Evolutionary conservation across 2,113 vertebrate species (phyloP), one percentile per base, ranked within the genome.

Genomic region (Sialia sialis): DNA sequence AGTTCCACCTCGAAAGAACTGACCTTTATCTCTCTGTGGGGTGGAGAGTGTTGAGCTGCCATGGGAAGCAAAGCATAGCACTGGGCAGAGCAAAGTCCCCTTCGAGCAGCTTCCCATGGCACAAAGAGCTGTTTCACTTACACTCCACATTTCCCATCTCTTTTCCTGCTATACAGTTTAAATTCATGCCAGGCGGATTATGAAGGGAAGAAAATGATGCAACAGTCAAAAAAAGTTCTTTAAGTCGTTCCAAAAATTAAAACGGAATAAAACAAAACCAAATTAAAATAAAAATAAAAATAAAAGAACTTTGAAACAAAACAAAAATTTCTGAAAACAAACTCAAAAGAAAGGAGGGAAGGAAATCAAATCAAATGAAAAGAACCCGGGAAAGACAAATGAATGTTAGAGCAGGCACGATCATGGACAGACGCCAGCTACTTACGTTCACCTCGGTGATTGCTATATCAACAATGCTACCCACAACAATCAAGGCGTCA

Each of bases 381-480:
- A 85, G 69, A 97, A 96, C 91, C 52, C 85, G 95, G 96, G 97
- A 96, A 80, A 96, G 96, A 97, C 95, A 77, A 95, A 98, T 95
- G 97, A 94, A 95, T 97, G 96, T 97, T 97, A 98, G 97, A 98
- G 98, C 98, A 98, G 98, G 98, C 98, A 98, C 97, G 98, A 98
- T 98, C 98, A 98, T 97, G 98, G 98, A 98, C 97, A 98, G 98
- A 98, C 98, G 98, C 98, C 98, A 96, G 97, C 98, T 99, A 99
- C 99, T 99, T 99, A 99, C 99, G 99, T 99, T 99, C 98, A 99
- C 99, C 98, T 99, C 99, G 98, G 99, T 99, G 99, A 99, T 99
- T 98, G 99, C 99, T 99, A 99, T 99, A 98, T 99, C 99, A 99
- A 99, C 99, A 99, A 99, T 98, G 99, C 99, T 99, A 99, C 99